A percentile compares a stretch with the other conserved stretches of the same genome.
These are phyloP conservation scores for Junonia oenone DNA, from an alignment of 2,888 invertebrate species.

Conservation along the genomic window DNA sequence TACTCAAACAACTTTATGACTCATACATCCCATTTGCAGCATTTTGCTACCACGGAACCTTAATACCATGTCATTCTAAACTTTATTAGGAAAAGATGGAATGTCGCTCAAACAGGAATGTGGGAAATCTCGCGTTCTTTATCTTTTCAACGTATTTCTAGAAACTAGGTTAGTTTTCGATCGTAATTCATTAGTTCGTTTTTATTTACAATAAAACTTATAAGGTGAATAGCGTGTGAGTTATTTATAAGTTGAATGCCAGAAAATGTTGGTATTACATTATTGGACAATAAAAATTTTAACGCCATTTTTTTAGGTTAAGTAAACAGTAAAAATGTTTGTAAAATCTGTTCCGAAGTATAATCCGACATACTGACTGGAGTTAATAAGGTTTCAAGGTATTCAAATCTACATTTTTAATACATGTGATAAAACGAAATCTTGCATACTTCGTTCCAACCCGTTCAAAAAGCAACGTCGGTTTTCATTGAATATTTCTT, in stretches of 20 bases:
- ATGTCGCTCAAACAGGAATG: background rate
- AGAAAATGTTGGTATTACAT: background rate
- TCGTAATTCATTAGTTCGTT: background rate
- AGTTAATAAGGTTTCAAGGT: too few relatives aligned
- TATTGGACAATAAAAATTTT: background rate
- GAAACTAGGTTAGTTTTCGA: background rate
- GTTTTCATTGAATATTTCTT: too few relatives aligned
- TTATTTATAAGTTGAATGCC: background rate
- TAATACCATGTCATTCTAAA: background rate
- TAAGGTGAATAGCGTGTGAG: background rate
- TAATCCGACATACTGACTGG: too few relatives aligned
- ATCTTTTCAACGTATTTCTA: background rate
- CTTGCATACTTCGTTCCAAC: too few relatives aligned
- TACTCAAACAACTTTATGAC: too few relatives aligned
- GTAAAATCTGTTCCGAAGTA: too few relatives aligned
- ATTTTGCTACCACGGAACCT: background rate
- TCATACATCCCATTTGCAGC: too few relatives aligned
- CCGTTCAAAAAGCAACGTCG: too few relatives aligned
- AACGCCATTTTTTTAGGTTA: too few relatives aligned
- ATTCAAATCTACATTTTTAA: too few relatives aligned
- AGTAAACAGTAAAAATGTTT: too few relatives aligned
- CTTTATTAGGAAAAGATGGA: background rate
- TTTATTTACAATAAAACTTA: background rate
- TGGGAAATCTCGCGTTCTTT: slow-evolving; percentile 1
- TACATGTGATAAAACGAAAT: too few relatives aligned